Evolutionary conservation across 1,140 invertebrate genomes (phyloP).

Genomic region (Drosophila equinoxialis): DNA sequence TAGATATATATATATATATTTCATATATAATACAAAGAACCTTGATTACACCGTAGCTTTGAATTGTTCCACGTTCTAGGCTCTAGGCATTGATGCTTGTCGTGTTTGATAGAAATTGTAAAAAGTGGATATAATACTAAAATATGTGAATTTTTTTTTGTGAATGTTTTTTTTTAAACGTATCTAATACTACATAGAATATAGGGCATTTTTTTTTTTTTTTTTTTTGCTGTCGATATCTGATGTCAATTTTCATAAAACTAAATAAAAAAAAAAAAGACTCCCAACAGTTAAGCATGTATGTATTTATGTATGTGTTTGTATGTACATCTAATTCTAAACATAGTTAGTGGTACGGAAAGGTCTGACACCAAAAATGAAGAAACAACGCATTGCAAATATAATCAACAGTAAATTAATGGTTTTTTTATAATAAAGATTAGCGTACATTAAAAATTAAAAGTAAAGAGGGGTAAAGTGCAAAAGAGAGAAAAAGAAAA

Average conservation of each 20-base stretch:
- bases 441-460: slow-evolving; percentile 33
- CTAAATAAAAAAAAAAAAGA: neutral
- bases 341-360: slow-evolving; percentile 50
- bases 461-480: slow-evolving; percentile 4
- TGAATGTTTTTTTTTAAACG: slow-evolving; percentile 53
- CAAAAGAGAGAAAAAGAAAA: neutral
- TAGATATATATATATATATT: neutral
- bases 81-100: slow-evolving; percentile 62
- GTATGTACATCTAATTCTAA: slow-evolving; percentile 18
- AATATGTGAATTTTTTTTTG: slow-evolving; percentile 48
- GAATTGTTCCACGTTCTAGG: slow-evolving; percentile 63
- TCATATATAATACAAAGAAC: slow-evolving; percentile 16
- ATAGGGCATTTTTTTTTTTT: slow-evolving; percentile 46
- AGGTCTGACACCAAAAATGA: slow-evolving; percentile 66
- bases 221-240: slow-evolving; percentile 57
- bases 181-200: slow-evolving; percentile 73
- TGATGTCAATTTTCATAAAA: slow-evolving; percentile 60
- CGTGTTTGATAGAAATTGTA: slow-evolving; percentile 61
- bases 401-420: slow-evolving; percentile 59
- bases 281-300: neutral
- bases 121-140: slow-evolving; percentile 39
- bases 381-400: slow-evolving; percentile 41
- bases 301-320: neutral
- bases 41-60: slow-evolving; percentile 41
- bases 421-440: slow-evolving; percentile 26